Percentiles rank a stretch among this genome's conserved stretches.
These are phyloP conservation scores for Synergus japonicus DNA, from an alignment of 2,888 invertebrate genomes.

Conservation along the genomic window DNA sequence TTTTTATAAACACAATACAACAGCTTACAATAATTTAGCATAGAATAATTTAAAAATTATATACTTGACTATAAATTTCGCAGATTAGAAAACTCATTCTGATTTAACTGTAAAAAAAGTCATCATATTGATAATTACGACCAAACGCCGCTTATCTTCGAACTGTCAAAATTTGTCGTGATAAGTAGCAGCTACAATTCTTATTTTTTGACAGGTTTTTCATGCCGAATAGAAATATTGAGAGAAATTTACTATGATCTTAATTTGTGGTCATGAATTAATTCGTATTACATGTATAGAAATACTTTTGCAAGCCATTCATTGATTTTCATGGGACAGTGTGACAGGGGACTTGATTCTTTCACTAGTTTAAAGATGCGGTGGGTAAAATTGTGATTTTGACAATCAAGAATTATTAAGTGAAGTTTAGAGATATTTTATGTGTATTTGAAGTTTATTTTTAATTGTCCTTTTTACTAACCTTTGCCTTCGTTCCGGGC, in stretches of 20 bases:
- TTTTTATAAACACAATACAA: not conserved
- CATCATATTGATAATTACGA: not conserved
- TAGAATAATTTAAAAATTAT: not conserved
- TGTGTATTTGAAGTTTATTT: not conserved
- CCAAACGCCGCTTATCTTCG: not conserved
- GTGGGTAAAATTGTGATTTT: not conserved
- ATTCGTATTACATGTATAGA: conserved; percentile 21
- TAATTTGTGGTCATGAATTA: not conserved
- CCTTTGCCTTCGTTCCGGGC: conserved; percentile 94
- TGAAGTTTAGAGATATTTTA: not conserved
- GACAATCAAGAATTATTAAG: not conserved
- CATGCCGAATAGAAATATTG: not conserved
- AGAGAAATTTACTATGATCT: not conserved
- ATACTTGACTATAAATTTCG: not conserved
- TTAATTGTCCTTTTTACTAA: conserved; percentile 73
- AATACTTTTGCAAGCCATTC: conserved; percentile 46
- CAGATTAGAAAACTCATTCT: not conserved
- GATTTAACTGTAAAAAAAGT: not conserved
- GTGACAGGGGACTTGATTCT: conserved; percentile 31
- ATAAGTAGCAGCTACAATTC: conserved; percentile 9
- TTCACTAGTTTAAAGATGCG: not conserved
- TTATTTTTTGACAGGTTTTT: not conserved
- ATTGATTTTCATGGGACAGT: conserved; percentile 56
- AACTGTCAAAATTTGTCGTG: conserved; percentile 48
- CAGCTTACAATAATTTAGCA: not conserved